These are phyloP conservation scores for Papilio elwesi DNA, from an alignment of 2,888 invertebrate genomes.

Conservation along the genomic window DNA sequence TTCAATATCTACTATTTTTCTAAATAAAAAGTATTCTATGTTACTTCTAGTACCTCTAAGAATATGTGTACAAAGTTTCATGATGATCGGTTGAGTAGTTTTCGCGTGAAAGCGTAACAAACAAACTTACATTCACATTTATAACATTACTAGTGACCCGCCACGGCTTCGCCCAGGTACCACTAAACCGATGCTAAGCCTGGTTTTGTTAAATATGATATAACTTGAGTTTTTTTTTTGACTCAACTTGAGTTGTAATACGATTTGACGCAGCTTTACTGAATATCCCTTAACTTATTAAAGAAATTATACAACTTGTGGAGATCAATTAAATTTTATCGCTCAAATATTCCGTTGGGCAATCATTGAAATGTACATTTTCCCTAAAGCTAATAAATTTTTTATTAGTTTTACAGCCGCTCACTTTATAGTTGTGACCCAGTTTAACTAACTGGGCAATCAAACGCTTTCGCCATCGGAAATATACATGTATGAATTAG, in stretches of 20 bases:
- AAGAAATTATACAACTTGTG: background rate
- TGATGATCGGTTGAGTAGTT: too few species aligned
- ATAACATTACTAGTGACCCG: too few species aligned
- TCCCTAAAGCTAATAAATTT: slow-evolving; percentile 4
- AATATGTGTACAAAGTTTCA: too few species aligned
- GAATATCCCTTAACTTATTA: background rate
- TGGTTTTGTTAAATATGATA: too few species aligned
- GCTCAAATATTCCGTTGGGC: background rate
- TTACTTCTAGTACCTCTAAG: too few species aligned
- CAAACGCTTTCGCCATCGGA: slow-evolving; percentile 18
- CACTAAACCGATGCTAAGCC: too few species aligned
- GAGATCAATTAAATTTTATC: background rate
- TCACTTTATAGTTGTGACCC: slow-evolving; percentile 29
- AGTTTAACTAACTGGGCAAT: slow-evolving; percentile 4
- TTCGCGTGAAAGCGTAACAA: too few species aligned
- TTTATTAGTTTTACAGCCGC: slow-evolving; percentile 24
- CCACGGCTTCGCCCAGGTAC: too few species aligned
- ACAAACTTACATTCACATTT: too few species aligned
- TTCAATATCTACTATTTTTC: too few species aligned
- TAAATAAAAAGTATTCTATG: too few species aligned
- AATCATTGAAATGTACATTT: slow-evolving; percentile 20
- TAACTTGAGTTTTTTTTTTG: too few species aligned
- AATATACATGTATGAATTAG: background rate
- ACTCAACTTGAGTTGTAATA: background rate
- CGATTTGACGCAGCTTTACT: background rate